These are phyloP conservation scores for Temnothorax curvispinosus DNA, from an alignment of 1,140 invertebrate genomes.

Conservation along the genomic window DNA sequence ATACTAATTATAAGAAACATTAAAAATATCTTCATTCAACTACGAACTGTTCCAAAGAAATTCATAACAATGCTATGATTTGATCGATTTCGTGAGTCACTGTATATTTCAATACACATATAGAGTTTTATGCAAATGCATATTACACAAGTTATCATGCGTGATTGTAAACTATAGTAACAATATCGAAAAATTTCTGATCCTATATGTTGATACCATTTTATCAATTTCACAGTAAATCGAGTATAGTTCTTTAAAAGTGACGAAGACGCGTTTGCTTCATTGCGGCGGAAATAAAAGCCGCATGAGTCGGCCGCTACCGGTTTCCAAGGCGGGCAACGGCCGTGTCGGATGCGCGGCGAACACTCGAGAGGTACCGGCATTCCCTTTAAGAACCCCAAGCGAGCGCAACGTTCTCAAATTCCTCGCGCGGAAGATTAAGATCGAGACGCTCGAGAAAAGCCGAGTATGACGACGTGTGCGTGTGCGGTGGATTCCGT, in stretches of 20 bases:
- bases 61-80: too few relatives aligned
- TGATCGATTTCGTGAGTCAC: too few relatives aligned
- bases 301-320: slow-evolving; percentile 54
- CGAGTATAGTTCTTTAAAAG: not conserved
- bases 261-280: not conserved
- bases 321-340: slow-evolving; percentile 56
- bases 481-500: slow-evolving; percentile 67
- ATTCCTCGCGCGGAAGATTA: slow-evolving; percentile 77
- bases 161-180: too few relatives aligned
- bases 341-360: slow-evolving; percentile 53
- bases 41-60: too few relatives aligned
- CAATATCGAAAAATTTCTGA: not conserved
- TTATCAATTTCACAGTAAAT: slow-evolving; percentile 25
- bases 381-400: slow-evolving; percentile 49
- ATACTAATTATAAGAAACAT: too few relatives aligned
- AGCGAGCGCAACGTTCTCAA: slow-evolving; percentile 70
- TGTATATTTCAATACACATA: too few relatives aligned
- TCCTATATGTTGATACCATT: not conserved
- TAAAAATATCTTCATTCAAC: too few relatives aligned
- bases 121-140: too few relatives aligned
- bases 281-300: slow-evolving; percentile 52
- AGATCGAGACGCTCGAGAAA: slow-evolving; percentile 73
- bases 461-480: slow-evolving; percentile 61
- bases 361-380: slow-evolving; percentile 56
- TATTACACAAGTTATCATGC: too few relatives aligned